phyloP scores from a whole-genome alignment of 1,140 invertebrate genomes.

The Cheumatopsyche charites region DNA sequence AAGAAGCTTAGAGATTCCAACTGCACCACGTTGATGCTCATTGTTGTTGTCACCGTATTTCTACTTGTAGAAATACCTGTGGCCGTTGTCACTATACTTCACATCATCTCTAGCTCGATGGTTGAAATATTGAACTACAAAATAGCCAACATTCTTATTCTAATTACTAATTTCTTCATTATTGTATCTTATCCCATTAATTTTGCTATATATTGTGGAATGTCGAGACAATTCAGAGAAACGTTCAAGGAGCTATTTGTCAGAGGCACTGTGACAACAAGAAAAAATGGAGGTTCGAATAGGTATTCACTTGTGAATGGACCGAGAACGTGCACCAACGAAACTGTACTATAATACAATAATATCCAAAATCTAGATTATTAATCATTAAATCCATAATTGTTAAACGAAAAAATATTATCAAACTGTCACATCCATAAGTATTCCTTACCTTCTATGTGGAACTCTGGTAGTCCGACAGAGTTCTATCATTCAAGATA shows the following conservation, averaged over 20 bases:
- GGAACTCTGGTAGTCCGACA: slow-evolving; percentile 28
- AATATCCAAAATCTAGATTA: neutral
- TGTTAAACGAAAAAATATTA: neutral
- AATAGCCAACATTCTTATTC: slow-evolving; percentile 81
- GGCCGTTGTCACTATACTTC: slow-evolving; percentile 83
- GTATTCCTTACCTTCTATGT: slow-evolving; percentile 16
- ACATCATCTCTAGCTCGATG: slow-evolving; percentile 79
- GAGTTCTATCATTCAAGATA: slow-evolving; percentile 22
- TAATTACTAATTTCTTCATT: slow-evolving; percentile 91
- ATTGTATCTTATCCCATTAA: slow-evolving; percentile 91
- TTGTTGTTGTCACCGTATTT: slow-evolving; percentile 93
- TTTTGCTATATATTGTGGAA: slow-evolving; percentile 95
- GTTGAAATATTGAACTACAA: slow-evolving; percentile 77
- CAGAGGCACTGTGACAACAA: slow-evolving; percentile 62
- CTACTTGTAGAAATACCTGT: slow-evolving; percentile 89
- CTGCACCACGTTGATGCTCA: slow-evolving; percentile 92
- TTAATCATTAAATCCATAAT: neutral
- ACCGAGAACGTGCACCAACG: slow-evolving; percentile 79
- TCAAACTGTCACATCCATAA: neutral
- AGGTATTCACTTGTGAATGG: slow-evolving; percentile 80
- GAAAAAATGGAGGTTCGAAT: slow-evolving; percentile 72
- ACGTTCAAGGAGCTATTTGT: slow-evolving; percentile 92
- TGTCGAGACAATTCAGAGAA: slow-evolving; percentile 91
- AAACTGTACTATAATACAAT: slow-evolving; percentile 74
- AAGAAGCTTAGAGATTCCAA: slow-evolving; percentile 85